phyloP scores from a whole-genome alignment of 2,888 invertebrate genomes.

The Ophonus ardosiacus region DNA sequence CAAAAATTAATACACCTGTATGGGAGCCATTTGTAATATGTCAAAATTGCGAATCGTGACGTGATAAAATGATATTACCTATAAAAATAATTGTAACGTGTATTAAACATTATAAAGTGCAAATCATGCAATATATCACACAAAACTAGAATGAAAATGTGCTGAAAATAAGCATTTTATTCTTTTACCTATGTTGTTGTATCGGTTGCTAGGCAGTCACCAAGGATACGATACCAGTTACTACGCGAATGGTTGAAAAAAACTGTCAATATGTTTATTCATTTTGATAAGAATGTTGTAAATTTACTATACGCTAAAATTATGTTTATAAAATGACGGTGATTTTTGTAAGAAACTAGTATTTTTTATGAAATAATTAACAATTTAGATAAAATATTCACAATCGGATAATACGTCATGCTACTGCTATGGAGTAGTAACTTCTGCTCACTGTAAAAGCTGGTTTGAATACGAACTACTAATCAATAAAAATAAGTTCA shows the following conservation, averaged over 20 bases:
- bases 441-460: constrained; percentile 51
- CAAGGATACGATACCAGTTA: constrained; percentile 75
- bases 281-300: constrained; percentile 39
- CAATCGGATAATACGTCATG: constrained; percentile 58
- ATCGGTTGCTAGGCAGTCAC: constrained; percentile 76
- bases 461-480: constrained; percentile 63
- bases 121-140: constrained; percentile 63
- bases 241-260: constrained; percentile 67
- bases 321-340: constrained; percentile 10
- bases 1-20: constrained; percentile 62
- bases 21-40: constrained; percentile 72
- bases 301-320: constrained; percentile 13
- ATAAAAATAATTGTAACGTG: constrained; percentile 64
- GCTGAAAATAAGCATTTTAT: constrained; percentile 65
- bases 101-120: constrained; percentile 65
- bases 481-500: constrained; percentile 61
- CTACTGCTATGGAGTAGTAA: constrained; percentile 47
- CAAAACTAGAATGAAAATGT: constrained; percentile 59
- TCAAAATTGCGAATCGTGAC: constrained; percentile 67
- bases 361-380: constrained; percentile 46
- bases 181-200: constrained; percentile 74
- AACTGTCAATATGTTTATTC: constrained; percentile 59
- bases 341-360: constrained; percentile 20
- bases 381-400: constrained; percentile 45
- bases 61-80: constrained; percentile 59